A percentile compares a stretch with the other conserved stretches of the same genome.
These are phyloP conservation scores for Lasioglossum oenotherae DNA, from an alignment of 2,888 invertebrate genomes.

Conservation along the genomic window DNA sequence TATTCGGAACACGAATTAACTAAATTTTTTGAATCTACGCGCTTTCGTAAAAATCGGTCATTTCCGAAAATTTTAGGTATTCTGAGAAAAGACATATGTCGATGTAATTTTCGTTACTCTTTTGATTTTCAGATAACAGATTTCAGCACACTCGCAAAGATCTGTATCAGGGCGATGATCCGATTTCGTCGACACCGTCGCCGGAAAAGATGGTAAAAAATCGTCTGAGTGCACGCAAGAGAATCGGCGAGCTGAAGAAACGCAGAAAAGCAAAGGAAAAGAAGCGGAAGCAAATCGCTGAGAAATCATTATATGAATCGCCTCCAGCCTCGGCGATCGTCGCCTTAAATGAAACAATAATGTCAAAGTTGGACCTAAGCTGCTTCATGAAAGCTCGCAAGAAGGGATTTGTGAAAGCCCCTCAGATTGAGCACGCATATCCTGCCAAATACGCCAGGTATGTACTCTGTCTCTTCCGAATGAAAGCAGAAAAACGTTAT, in stretches of 20 bases:
- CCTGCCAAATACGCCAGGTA: slow-evolving; percentile 77
- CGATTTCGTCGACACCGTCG: slow-evolving; percentile 43
- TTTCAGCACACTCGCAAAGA: slow-evolving; percentile 65
- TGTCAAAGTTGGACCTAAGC: slow-evolving; percentile 76
- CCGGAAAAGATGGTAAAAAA: slow-evolving; percentile 42
- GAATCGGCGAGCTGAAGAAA: slow-evolving; percentile 71
- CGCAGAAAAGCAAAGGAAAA: slow-evolving; percentile 67
- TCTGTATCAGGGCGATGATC: slow-evolving; percentile 73
- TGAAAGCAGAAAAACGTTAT: background rate
- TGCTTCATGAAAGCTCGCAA: slow-evolving; percentile 74
- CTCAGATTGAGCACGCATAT: slow-evolving; percentile 74
- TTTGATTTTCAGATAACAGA: slow-evolving; percentile 46
- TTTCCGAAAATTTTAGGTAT: too few relatives aligned
- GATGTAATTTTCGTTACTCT: background rate
- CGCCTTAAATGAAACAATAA: slow-evolving; percentile 77
- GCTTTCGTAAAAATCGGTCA: too few relatives aligned
- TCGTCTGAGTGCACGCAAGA: slow-evolving; percentile 61
- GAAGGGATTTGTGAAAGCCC: slow-evolving; percentile 77
- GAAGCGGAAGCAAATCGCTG: slow-evolving; percentile 68
- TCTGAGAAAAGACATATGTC: too few relatives aligned
- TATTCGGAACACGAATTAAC: too few relatives aligned
- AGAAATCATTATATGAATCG: slow-evolving; percentile 64
- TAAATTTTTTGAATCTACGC: too few relatives aligned
- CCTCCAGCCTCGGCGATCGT: slow-evolving; percentile 51
- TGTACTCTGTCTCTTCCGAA: slow-evolving; percentile 1